Evolutionary conservation across 2,113 vertebrate species (phyloP).

Genomic region (Bambusicola thoracicus): DNA sequence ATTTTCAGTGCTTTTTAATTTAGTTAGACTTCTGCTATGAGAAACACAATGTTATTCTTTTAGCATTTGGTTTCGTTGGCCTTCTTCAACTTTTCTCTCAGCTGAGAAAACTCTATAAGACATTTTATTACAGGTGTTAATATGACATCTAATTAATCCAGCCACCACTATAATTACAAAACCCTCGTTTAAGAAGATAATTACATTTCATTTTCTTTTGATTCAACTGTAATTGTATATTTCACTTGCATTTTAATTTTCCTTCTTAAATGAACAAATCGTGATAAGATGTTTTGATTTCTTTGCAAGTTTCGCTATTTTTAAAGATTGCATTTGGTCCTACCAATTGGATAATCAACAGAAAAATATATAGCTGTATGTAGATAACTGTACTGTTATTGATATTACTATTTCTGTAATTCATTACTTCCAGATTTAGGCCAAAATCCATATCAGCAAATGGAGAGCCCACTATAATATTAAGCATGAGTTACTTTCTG

Average conservation of each 20-base stretch:
- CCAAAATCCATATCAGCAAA: neutral
- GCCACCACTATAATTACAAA: constrained; percentile 65
- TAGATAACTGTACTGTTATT: neutral
- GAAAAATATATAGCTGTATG: neutral
- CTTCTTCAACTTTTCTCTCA: constrained; percentile 20
- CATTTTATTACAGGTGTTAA: constrained; percentile 61
- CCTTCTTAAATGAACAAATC: constrained; percentile 16
- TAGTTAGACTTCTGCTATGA: neutral
- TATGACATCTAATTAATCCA: constrained; percentile 65
- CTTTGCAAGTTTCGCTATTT: constrained; percentile 47
- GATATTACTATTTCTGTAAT: rapidly evolving
- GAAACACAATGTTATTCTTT: constrained; percentile 34
- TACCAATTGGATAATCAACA: constrained; percentile 30
- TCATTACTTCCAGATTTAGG: neutral
- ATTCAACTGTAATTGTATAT: constrained; percentile 62
- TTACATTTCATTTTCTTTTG: constrained; percentile 65
- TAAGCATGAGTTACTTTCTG: neutral
- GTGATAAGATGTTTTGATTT: constrained; percentile 38
- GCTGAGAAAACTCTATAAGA: constrained; percentile 18
- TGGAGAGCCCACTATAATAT: neutral
- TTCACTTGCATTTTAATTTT: constrained; percentile 66
- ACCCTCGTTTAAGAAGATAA: constrained; percentile 59
- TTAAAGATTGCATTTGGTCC: constrained; percentile 47
- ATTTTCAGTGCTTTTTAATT: constrained; percentile 28
- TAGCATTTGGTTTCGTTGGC: constrained; percentile 7